Base-by-base conservation (phyloP, 2,888 invertebrate genomes). In the Drosophila maculinotata region DNA sequence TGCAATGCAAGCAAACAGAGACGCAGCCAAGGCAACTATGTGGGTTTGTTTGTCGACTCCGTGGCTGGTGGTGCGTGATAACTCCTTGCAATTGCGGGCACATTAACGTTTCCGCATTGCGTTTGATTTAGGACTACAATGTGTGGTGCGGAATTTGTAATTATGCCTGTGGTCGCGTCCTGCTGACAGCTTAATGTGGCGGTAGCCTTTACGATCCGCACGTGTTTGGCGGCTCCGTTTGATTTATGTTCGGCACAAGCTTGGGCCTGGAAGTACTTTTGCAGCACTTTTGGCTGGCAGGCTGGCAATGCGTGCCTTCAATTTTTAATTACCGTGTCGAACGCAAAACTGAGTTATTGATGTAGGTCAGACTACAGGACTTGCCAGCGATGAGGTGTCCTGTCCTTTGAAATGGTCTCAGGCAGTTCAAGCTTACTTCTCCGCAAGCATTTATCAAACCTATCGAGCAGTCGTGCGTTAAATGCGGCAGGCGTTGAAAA, bases 131-230 rank as follows among this genome's bases (percentile, higher is more conserved):
- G 74, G 65, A 45, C 56, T 54, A 23, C 25, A 77, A 65, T 69
- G 77, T 74, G 70, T 87, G 87, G 85, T 47, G 45, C 44, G 71
- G 87, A 81, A 83, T 83, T 74, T 70, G 79, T 77, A 83, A 82
- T 83, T 80, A 86, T 74, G 53, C 60, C 57, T 33, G 25, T 62
- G 41, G 51, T 39, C 47, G 35, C 51, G 33, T 41, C 36, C 35
- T 66, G 80, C 75, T 69, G 84, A 81, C 81, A 86, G 75, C 82
- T 75, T 74, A 83, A 81, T 77, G 74, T 59, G 52, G 49, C 36
- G 65, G 45, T 60, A 49, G 83, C 80, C 68, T 70, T 81, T 79
- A 79, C 75, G 71, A 71, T 52, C 33, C 39, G 84, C 64, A 86
- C 84, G 78, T 77, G 81, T 69, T 52, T 56, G 51, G 48, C 47